Percentiles rank a stretch among this genome's conserved stretches.
phyloP scores from a whole-genome alignment of 2,113 vertebrate species.

The Myotis yumanensis region DNA sequence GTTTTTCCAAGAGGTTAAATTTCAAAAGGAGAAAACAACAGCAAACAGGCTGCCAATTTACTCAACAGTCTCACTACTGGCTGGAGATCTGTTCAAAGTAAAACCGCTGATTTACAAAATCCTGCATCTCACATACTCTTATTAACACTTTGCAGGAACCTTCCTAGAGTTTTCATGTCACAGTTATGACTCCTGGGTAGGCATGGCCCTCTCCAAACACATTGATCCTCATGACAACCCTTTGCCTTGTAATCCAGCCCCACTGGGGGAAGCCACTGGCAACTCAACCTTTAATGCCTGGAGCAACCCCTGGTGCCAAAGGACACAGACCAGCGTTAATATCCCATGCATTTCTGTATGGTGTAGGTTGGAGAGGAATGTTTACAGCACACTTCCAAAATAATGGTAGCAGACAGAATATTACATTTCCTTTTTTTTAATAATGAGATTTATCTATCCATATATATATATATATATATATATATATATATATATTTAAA shows the following conservation, averaged over 20 bases:
- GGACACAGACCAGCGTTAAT: neutral
- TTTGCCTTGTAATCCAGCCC: neutral
- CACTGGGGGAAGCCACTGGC: neutral
- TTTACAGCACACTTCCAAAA: neutral
- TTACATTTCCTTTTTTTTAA: neutral
- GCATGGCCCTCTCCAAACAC: slow-evolving; percentile 1
- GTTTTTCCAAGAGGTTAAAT: slow-evolving; percentile 69
- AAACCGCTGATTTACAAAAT: slow-evolving; percentile 48
- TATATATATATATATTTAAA: no score
- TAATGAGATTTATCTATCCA: no score
- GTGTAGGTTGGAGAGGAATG: neutral
- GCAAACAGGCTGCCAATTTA: slow-evolving; percentile 67
- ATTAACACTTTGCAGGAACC: slow-evolving; percentile 54
- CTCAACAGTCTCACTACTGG: slow-evolving; percentile 54
- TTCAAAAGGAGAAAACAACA: slow-evolving; percentile 76
- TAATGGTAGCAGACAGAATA: neutral
- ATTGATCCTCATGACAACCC: neutral
- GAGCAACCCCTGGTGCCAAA: neutral
- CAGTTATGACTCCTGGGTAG: slow-evolving; percentile 38
- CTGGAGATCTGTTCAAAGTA: slow-evolving; percentile 62
- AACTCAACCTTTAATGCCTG: neutral
- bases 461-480: no score
- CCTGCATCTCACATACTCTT: slow-evolving; percentile 28
- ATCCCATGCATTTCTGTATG: neutral
- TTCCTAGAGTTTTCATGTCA: slow-evolving; percentile 18